Conservation (phyloP, 2,113 vertebrate genomes). For the Pristiophorus japonicus region DNA sequence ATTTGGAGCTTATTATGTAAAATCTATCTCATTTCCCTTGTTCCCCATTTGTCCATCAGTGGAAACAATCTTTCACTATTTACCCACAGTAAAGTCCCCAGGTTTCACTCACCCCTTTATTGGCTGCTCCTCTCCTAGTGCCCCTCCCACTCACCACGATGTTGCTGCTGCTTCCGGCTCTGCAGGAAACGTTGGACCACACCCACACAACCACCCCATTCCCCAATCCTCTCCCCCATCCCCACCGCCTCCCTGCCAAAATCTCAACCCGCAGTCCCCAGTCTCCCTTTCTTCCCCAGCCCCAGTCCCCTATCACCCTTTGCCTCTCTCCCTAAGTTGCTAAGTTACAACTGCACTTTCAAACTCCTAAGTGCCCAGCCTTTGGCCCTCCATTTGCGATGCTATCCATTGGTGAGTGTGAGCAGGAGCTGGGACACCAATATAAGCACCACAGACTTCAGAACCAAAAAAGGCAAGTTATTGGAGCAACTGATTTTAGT, state of each 20-base stretch:
- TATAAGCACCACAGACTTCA: background rate
- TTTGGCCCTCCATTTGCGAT: background rate
- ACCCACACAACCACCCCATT: background rate
- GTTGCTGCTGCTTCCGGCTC: background rate
- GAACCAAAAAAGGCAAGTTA: background rate
- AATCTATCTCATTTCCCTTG: background rate
- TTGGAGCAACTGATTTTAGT: background rate
- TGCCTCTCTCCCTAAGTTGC: background rate
- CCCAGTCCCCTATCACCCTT: background rate
- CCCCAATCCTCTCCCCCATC: background rate
- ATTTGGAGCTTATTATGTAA: background rate
- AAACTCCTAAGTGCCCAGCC: background rate
- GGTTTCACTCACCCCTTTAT: background rate
- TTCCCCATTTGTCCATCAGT: background rate
- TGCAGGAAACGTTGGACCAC: background rate
- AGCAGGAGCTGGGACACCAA: background rate
- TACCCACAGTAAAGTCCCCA: too few relatives aligned
- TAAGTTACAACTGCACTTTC: too few relatives aligned
- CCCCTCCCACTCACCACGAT: background rate
- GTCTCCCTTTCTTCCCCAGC: background rate
- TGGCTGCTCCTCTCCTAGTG: background rate
- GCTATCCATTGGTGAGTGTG: background rate
- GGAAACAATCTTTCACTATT: background rate
- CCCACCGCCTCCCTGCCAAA: too few relatives aligned
- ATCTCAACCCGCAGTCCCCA: background rate